A percentile compares a stretch with the other conserved stretches of the same genome.
These are phyloP conservation scores for Pseudoips prasinana DNA, from an alignment of 2,888 invertebrate genomes.

Conservation along the genomic window DNA sequence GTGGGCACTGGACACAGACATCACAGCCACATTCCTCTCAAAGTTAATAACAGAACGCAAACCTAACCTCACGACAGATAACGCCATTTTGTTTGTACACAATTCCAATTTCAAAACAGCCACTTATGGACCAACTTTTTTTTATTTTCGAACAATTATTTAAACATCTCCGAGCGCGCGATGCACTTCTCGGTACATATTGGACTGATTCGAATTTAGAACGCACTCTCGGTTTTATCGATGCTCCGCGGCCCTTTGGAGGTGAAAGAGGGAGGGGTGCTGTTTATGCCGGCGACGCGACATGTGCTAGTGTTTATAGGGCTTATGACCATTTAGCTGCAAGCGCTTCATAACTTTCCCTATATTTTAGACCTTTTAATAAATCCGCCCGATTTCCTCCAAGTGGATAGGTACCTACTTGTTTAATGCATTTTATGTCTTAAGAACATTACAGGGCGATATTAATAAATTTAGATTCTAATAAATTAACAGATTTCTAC, in stretches of 20 bases:
- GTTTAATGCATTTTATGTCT: no score
- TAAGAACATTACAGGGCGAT: no score
- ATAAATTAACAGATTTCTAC: no score
- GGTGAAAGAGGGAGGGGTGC: conserved; percentile 39
- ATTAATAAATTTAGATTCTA: no score
- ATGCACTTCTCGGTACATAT: conserved; percentile 28
- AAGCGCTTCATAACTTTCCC: conserved; percentile 27
- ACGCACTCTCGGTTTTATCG: conserved; percentile 60
- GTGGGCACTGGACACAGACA: conserved; percentile 53
- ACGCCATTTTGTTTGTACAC: conserved; percentile 71
- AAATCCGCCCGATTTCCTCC: no score
- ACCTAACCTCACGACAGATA: conserved; percentile 68
- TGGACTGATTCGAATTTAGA: conserved; percentile 55
- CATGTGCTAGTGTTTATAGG: conserved; percentile 32
- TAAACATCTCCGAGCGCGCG: conserved; percentile 26
- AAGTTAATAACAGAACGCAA: conserved; percentile 55
- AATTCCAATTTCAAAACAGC: conserved; percentile 19
- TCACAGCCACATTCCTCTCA: conserved; percentile 59
- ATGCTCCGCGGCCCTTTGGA: conserved; percentile 17
- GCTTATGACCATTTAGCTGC: conserved; percentile 17
- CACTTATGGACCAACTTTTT: conserved; percentile 26
- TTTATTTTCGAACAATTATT: conserved; percentile 18
- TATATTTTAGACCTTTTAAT: no score
- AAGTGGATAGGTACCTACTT: no score
- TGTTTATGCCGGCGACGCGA: conserved; percentile 43